Percentiles rank a stretch among this genome's conserved stretches.
These are phyloP conservation scores for Phengaris arion DNA, from an alignment of 2,888 invertebrate genomes.

Conservation along the genomic window DNA sequence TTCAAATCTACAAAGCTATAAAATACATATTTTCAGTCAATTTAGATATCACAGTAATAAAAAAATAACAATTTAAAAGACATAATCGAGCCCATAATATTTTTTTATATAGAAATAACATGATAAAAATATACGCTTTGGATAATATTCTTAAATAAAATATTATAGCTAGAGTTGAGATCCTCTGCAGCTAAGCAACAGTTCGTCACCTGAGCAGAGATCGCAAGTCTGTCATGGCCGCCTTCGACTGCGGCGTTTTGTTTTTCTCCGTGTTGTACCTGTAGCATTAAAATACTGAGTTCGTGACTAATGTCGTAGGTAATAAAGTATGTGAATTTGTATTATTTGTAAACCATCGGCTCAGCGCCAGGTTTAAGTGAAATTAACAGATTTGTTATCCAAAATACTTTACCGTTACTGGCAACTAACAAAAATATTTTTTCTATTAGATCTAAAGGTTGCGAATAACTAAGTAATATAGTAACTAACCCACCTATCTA, in stretches of 20 bases:
- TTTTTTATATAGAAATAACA: constrained; percentile 20
- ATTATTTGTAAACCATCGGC: too few species aligned
- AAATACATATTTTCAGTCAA: constrained; percentile 68
- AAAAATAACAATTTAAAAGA: constrained; percentile 30
- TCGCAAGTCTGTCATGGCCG: constrained; percentile 65
- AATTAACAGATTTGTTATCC: too few species aligned
- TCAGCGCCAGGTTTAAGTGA: too few species aligned
- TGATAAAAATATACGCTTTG: constrained; percentile 34
- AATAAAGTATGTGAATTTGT: too few species aligned
- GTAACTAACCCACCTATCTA: constrained; percentile 54
- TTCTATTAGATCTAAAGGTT: too few species aligned
- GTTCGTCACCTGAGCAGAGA: constrained; percentile 65
- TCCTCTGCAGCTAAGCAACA: constrained; percentile 34
- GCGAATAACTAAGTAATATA: too few species aligned
- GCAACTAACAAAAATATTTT: too few species aligned
- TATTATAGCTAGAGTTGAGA: constrained; percentile 35
- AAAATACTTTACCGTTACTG: too few species aligned
- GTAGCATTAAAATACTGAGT: constrained; percentile 35
- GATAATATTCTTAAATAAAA: constrained; percentile 31
- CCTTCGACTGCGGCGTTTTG: constrained; percentile 61
- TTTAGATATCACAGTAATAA: constrained; percentile 67
- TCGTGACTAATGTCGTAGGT: too few species aligned
- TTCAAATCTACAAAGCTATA: constrained; percentile 46
- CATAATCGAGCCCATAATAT: constrained; percentile 15
- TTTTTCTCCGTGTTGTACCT: constrained; percentile 70